A percentile compares a stretch with the other conserved stretches of the same genome.
These are phyloP conservation scores for Danio jaintianensis DNA, from an alignment of 2,797 vertebrate species.

Conservation along the genomic window DNA sequence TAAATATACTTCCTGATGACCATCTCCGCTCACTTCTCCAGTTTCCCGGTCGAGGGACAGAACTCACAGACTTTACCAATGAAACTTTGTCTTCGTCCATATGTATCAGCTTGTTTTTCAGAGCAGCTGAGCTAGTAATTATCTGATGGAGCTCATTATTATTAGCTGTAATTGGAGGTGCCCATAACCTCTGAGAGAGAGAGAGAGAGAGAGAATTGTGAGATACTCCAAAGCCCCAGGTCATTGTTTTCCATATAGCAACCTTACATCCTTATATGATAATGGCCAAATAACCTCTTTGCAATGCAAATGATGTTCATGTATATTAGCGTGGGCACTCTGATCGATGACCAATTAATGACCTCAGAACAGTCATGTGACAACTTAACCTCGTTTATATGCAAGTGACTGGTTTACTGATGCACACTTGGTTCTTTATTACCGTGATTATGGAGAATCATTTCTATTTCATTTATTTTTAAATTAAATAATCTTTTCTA, in stretches of 20 bases:
- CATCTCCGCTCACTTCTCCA: slow-evolving; percentile 23
- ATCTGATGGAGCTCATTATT: slow-evolving; percentile 82
- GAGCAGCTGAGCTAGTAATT: slow-evolving; percentile 84
- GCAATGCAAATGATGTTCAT: slow-evolving; percentile 59
- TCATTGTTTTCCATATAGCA: slow-evolving; percentile 35
- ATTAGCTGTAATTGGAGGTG: slow-evolving; percentile 77
- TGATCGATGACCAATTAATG: slow-evolving; percentile 59
- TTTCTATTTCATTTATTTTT: not conserved
- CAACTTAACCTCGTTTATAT: slow-evolving; percentile 57
- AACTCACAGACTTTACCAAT: slow-evolving; percentile 1
- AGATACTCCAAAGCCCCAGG: slow-evolving; percentile 37
- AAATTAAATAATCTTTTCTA: too few species aligned
- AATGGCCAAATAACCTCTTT: slow-evolving; percentile 58
- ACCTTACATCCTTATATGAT: slow-evolving; percentile 45
- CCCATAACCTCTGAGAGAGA: slow-evolving; percentile 51
- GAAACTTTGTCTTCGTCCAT: slow-evolving; percentile 37
- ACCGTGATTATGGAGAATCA: slow-evolving; percentile 41
- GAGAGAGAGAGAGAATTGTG: slow-evolving; percentile 26
- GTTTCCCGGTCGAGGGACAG: slow-evolving; percentile 33
- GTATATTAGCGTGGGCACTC: slow-evolving; percentile 49
- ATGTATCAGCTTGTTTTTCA: slow-evolving; percentile 75
- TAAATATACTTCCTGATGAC: slow-evolving; percentile 39
- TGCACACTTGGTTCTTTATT: slow-evolving; percentile 52
- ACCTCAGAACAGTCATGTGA: slow-evolving; percentile 54
- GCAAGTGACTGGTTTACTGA: slow-evolving; percentile 58